A percentile compares a stretch with the other conserved stretches of the same genome.
phyloP scores from a whole-genome alignment of 2,888 invertebrate species.

The Harpagoxenus sublaevis region DNA sequence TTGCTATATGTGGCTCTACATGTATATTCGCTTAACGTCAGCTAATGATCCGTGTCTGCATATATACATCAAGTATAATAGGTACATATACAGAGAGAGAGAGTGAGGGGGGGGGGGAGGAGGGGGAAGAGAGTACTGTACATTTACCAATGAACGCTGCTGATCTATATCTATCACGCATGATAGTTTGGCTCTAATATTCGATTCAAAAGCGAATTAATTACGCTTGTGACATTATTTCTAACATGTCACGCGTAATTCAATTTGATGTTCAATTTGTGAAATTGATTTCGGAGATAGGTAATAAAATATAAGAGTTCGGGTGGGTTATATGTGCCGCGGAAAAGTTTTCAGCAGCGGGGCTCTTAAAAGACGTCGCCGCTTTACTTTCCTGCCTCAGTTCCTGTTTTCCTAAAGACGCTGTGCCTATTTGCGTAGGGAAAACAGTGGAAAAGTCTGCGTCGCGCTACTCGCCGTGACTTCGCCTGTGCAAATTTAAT shows the following conservation, averaged over 20 bases:
- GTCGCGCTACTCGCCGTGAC: conserved; percentile 18
- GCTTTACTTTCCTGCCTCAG: conserved; percentile 21
- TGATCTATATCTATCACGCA: conserved; percentile 38
- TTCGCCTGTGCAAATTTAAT: conserved; percentile 41
- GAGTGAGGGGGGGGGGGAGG: neutral
- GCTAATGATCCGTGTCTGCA: conserved; percentile 48
- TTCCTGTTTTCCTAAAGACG: conserved; percentile 41
- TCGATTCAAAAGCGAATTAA: conserved; percentile 45
- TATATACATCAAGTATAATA: conserved; percentile 36
- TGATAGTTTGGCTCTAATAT: conserved; percentile 22
- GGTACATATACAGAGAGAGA: neutral
- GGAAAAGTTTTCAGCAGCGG: conserved; percentile 3
- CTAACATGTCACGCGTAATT: conserved; percentile 6
- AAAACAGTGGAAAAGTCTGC: conserved; percentile 45
- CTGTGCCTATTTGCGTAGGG: conserved; percentile 46
- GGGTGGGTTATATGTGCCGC: neutral
- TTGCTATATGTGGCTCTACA: conserved; percentile 35
- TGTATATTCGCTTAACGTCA: conserved; percentile 38
- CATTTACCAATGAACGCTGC: conserved; percentile 2
- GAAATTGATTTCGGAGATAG: neutral
- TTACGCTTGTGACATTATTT: conserved; percentile 19
- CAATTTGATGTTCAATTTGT: conserved; percentile 20
- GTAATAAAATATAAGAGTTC: neutral
- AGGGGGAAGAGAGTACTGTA: neutral
- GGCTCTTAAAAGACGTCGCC: conserved; percentile 10